Evolutionary conservation across 2,888 invertebrate genomes (phyloP), one percentile per base, ranked within the genome.

Genomic region (Alloscopus bannaensis): DNA sequence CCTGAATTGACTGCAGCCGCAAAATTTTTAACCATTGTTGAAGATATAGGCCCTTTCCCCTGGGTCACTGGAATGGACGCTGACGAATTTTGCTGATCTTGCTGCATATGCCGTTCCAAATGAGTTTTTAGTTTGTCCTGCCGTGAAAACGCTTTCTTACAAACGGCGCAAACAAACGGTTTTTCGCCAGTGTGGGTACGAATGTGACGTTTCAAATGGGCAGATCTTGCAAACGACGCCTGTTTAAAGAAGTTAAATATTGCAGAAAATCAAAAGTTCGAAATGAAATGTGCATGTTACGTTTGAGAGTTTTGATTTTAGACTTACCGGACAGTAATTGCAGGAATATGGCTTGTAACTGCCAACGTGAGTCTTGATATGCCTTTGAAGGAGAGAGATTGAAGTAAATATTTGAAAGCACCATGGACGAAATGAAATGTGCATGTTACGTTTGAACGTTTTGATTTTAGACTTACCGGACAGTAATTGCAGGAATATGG

Each of bases 381-480:
- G 98, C 87, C 97, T 93, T 91, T 98, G 98, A 86, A 98, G 92
- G 90, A 97, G 96, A 90, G 95, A 95, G 88, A 97, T 95, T 91
- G 98, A 97, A 88, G 96, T 95, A 91, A 98, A 98, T 89, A 94
- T 93, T 93, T 95, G 92, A 88, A 92, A 86, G 81, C 87, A 88
- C 84, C 84, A 84, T 18, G 84, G 84, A 62, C 84, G n/a, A n/a
- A n/a, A n/a, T n/a, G 36, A 36, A 36, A 36, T 36, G 36, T 36
- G 36, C 8, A 36, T 36, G 13, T 36, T 13, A 8, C 13, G 36
- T 8, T 36, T 8, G 6, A 8, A 36, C 13, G 36, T 36, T 8
- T 36, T 36, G 13, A 6, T 36, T 36, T 8, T 45, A 70, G 24
- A 18, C 76, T 75, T 80, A 84, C 84, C 29, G 80, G 70, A 55